Percentiles rank a stretch among this genome's conserved stretches.
Evolutionary conservation across 2,888 invertebrate genomes (phyloP).

Genomic region (Arctia plantaginis): DNA sequence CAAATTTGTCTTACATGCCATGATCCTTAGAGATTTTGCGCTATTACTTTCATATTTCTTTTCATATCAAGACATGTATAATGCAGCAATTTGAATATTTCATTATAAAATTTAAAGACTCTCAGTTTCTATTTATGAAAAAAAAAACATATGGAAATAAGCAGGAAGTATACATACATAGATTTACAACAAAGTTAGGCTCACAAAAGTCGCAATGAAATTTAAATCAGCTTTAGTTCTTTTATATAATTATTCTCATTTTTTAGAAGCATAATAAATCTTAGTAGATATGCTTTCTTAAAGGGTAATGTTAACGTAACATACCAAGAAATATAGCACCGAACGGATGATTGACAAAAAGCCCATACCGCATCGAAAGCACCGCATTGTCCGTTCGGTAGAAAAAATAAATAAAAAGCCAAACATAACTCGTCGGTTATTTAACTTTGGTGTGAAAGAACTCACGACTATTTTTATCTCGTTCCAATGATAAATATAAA

Average conservation of each 20-base stretch:
- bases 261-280: not conserved
- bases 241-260: not conserved
- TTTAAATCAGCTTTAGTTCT: not conserved
- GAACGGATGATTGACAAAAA: conserved; percentile 60
- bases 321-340: conserved; percentile 39
- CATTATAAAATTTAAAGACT: not conserved
- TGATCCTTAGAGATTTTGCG: conserved; percentile 25
- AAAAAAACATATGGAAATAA: not conserved
- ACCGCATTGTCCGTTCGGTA: conserved; percentile 31
- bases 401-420: conserved; percentile 49
- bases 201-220: not conserved
- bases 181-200: not conserved
- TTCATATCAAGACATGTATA: not conserved
- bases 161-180: not conserved
- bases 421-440: conserved; percentile 54
- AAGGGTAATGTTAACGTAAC: conserved; percentile 18
- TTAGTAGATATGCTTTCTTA: conserved; percentile 16
- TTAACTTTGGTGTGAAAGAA: conserved; percentile 68
- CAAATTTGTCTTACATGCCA: conserved; percentile 40
- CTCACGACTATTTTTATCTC: conserved; percentile 66
- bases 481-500: conserved; percentile 45
- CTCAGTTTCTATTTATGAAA: not conserved
- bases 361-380: conserved; percentile 36
- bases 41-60: conserved; percentile 21
- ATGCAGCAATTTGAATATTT: not conserved